Evolutionary conservation across 1,140 invertebrate species (phyloP).

Genomic region (Drosophila pseudoobscura): DNA sequence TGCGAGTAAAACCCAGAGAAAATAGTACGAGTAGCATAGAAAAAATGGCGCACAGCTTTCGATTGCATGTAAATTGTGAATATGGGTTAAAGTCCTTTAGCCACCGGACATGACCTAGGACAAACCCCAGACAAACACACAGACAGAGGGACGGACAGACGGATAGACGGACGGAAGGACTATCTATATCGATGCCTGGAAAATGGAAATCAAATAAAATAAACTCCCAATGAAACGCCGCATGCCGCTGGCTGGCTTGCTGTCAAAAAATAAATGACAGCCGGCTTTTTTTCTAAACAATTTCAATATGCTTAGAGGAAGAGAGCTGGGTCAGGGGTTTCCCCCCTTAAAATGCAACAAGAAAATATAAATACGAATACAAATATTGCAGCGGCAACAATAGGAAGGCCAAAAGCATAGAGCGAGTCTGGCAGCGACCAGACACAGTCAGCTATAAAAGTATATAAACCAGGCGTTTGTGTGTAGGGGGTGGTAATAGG

Average conservation of each 20-base stretch:
- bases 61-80: slow-evolving; percentile 65
- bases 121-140: slow-evolving; percentile 20
- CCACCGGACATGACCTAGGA: slow-evolving; percentile 68
- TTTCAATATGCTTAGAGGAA: slow-evolving; percentile 60
- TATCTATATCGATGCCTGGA: slow-evolving; percentile 30
- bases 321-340: not conserved
- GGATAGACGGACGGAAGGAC: no score
- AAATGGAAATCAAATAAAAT: slow-evolving; percentile 52
- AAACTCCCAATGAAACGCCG: slow-evolving; percentile 18
- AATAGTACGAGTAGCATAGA: slow-evolving; percentile 17
- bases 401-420: slow-evolving; percentile 34
- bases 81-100: slow-evolving; percentile 65
- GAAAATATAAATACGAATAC: slow-evolving; percentile 60
- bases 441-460: slow-evolving; percentile 61
- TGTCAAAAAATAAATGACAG: slow-evolving; percentile 59
- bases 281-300: slow-evolving; percentile 57
- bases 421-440: slow-evolving; percentile 34
- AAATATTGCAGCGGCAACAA: slow-evolving; percentile 47
- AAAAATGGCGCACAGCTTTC: slow-evolving; percentile 54
- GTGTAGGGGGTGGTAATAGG: slow-evolving; percentile 15
- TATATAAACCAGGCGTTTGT: slow-evolving; percentile 49
- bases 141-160: not conserved
- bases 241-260: slow-evolving; percentile 31
- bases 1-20: slow-evolving; percentile 16
- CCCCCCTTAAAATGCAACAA: slow-evolving; percentile 39